These are phyloP conservation scores for Sebastes wilsoni DNA, from an alignment of 2,797 vertebrate genomes.

Conservation along the genomic window DNA sequence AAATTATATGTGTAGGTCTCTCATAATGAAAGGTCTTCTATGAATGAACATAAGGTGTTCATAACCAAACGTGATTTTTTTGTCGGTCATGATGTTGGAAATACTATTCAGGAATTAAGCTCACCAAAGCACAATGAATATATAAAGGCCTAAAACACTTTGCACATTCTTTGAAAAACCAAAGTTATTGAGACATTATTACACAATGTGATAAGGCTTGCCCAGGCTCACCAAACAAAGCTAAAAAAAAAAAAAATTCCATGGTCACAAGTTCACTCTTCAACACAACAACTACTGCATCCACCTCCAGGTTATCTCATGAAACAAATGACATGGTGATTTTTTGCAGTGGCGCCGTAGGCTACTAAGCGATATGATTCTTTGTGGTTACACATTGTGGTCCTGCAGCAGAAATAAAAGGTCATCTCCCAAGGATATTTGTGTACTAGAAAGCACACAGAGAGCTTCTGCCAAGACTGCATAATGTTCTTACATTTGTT, in stretches of 20 bases:
- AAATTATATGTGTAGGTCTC: conserved; percentile 14
- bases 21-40: not conserved
- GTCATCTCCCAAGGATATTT: not conserved
- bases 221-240: not conserved
- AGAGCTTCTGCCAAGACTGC: not conserved
- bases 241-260: not conserved
- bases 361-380: not conserved
- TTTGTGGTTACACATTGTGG: not conserved
- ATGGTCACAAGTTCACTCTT: not conserved
- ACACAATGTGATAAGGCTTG: not conserved
- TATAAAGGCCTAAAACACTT: not conserved
- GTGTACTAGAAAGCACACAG: not conserved
- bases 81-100: not conserved
- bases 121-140: not conserved
- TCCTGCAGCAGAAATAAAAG: not conserved
- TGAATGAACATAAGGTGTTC: not conserved
- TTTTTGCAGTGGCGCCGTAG: not conserved
- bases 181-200: not conserved
- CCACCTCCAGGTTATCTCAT: not conserved
- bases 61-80: not conserved
- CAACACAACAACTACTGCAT: not conserved
- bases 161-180: not conserved
- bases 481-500: not conserved
- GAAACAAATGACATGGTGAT: not conserved
- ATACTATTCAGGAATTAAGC: not conserved